These are phyloP conservation scores for Benthosema pterotum DNA, from an alignment of 2,797 vertebrate species.

Conservation along the genomic window DNA sequence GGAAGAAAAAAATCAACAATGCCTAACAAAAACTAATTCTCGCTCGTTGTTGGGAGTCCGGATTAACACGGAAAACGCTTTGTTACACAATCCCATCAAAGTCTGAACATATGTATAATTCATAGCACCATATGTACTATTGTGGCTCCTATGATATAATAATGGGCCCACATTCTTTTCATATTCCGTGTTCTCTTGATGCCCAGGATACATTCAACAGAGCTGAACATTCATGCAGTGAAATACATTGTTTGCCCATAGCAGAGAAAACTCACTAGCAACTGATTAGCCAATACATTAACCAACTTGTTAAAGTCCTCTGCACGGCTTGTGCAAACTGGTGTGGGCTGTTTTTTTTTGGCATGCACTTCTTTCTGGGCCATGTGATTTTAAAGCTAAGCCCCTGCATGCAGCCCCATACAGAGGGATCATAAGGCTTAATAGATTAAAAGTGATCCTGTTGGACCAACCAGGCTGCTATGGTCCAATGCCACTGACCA, in stretches of 20 bases:
- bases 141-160: constrained; percentile 42
- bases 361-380: constrained; percentile 40
- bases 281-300: constrained; percentile 35
- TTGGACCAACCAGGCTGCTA: constrained; percentile 64
- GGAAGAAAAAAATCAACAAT: constrained; percentile 50
- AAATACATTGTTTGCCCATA: no score
- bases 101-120: constrained; percentile 72
- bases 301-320: constrained; percentile 56
- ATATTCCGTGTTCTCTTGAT: constrained; percentile 45
- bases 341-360: constrained; percentile 37
- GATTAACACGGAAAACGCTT: constrained; percentile 66
- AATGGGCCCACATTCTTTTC: constrained; percentile 51
- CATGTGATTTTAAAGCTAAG: constrained; percentile 78
- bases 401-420: constrained; percentile 67
- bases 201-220: constrained; percentile 33
- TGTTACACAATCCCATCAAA: constrained; percentile 65
- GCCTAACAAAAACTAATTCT: constrained; percentile 68
- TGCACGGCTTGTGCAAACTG: constrained; percentile 41
- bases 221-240: constrained; percentile 2
- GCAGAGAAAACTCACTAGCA: constrained; percentile 7
- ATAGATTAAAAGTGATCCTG: constrained; percentile 79
- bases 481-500: constrained; percentile 44
- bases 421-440: constrained; percentile 74
- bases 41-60: constrained; percentile 56
- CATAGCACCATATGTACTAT: constrained; percentile 58